phyloP scores from a whole-genome alignment of 2,797 vertebrate species.

The Pygocentrus nattereri region DNA sequence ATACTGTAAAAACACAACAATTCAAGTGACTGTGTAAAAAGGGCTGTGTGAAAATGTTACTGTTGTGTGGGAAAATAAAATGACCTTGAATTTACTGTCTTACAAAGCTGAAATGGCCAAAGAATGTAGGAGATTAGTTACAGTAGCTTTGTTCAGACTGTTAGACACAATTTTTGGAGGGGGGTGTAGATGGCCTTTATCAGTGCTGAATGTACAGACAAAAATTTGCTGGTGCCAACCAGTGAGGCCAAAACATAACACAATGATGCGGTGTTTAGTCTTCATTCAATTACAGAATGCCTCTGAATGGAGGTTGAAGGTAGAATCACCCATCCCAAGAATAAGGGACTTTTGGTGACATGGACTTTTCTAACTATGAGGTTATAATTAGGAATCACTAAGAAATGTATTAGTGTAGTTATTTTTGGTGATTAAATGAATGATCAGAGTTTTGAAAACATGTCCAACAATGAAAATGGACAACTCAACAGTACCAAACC shows the following conservation, averaged over 20 bases:
- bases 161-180: slow-evolving; percentile 66
- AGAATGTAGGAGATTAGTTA: slow-evolving; percentile 81
- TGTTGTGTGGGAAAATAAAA: slow-evolving; percentile 70
- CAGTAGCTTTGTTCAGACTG: slow-evolving; percentile 80
- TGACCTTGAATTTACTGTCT: slow-evolving; percentile 82
- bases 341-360: neutral
- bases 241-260: slow-evolving; percentile 60
- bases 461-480: too few species aligned
- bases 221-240: slow-evolving; percentile 68
- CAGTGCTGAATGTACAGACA: slow-evolving; percentile 65
- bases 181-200: slow-evolving; percentile 72
- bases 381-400: neutral
- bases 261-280: slow-evolving; percentile 36
- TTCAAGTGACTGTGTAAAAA: slow-evolving; percentile 38
- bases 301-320: slow-evolving; percentile 35
- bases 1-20: slow-evolving; percentile 36
- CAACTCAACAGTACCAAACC: too few species aligned
- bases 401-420: neutral
- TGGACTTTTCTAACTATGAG: neutral
- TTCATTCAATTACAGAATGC: slow-evolving; percentile 11
- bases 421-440: neutral
- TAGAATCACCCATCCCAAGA: slow-evolving; percentile 8
- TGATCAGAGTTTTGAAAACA: too few species aligned
- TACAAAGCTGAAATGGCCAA: slow-evolving; percentile 75
- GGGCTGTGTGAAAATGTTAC: slow-evolving; percentile 59